Evolutionary conservation across 2,888 invertebrate species (phyloP).

Genomic region (Pachliopta kotzebuea): DNA sequence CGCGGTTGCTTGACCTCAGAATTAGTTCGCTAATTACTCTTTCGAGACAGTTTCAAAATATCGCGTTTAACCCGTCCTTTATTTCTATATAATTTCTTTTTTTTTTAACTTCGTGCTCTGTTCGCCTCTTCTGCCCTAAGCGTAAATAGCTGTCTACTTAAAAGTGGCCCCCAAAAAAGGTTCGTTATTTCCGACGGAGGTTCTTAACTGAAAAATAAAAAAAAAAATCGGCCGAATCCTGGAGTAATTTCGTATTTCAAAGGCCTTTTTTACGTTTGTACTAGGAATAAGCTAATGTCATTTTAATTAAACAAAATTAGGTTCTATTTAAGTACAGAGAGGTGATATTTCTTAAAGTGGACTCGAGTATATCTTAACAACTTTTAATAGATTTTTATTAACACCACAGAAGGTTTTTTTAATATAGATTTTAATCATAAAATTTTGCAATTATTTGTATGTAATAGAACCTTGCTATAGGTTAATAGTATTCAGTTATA

Average conservation of each 20-base stretch:
- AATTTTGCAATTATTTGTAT: too few relatives aligned
- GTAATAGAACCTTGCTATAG: too few relatives aligned
- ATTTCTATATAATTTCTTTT: conserved; percentile 33
- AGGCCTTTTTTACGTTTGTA: conserved; percentile 22
- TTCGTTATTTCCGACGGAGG: conserved; percentile 27
- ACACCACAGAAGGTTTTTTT: background rate
- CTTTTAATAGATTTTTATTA: conserved; percentile 5
- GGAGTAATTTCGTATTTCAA: conserved; percentile 21
- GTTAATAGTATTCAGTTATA: too few relatives aligned
- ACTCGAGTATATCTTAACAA: background rate
- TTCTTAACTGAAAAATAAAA: conserved; percentile 27
- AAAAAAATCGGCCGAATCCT: conserved; percentile 20
- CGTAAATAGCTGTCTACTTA: conserved; percentile 29
- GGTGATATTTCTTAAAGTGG: background rate
- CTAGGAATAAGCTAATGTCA: conserved; percentile 25
- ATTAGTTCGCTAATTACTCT: conserved; percentile 70
- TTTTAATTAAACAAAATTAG: conserved; percentile 31
- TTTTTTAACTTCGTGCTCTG: conserved; percentile 24
- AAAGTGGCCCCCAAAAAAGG: conserved; percentile 28
- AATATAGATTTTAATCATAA: background rate
- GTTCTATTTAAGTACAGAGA: background rate
- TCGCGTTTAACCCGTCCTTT: conserved; percentile 37
- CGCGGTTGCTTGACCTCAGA: conserved; percentile 68
- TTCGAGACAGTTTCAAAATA: conserved; percentile 67
- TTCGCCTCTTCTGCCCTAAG: conserved; percentile 27